Evolutionary conservation across 1,140 invertebrate genomes (phyloP).

Genomic region (Drosophila mojavensis): DNA sequence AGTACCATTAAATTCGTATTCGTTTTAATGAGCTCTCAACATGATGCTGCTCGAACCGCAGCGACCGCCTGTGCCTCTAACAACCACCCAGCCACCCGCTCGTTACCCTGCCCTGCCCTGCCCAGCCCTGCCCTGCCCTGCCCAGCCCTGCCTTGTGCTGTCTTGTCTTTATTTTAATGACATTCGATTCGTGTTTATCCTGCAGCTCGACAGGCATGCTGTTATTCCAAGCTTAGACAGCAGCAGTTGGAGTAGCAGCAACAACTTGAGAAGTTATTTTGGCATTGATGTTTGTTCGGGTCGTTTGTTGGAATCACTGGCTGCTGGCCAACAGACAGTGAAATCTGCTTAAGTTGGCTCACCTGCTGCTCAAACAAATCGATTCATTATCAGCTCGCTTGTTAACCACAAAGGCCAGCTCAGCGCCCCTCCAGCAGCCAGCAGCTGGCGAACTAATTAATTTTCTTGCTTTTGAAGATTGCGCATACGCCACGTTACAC

Average conservation of each 20-base stretch:
- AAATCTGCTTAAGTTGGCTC: constrained; percentile 59
- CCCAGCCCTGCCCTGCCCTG: not conserved
- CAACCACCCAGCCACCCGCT: not conserved
- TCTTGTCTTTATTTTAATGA: constrained; percentile 69
- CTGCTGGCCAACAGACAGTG: constrained; percentile 60
- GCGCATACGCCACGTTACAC: constrained; percentile 67
- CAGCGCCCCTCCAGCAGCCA: not conserved
- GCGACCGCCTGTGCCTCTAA: not conserved
- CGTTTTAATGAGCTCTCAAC: constrained; percentile 84
- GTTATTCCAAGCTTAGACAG: constrained; percentile 50
- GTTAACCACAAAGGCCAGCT: constrained; percentile 37
- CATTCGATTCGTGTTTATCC: constrained; percentile 70
- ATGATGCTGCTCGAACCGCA: constrained; percentile 58
- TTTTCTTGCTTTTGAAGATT: constrained; percentile 63
- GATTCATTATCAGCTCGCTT: constrained; percentile 53
- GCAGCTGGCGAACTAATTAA: constrained; percentile 66
- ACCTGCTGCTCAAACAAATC: constrained; percentile 48
- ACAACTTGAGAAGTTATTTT: constrained; percentile 33
- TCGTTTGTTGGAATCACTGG: constrained; percentile 24
- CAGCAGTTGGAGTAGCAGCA: constrained; percentile 15
- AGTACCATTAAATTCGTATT: constrained; percentile 84
- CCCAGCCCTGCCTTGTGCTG: not conserved
- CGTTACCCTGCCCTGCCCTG: not conserved
- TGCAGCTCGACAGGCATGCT: constrained; percentile 38
- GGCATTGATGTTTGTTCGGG: constrained; percentile 43